Evolutionary conservation across 2,797 vertebrate genomes (phyloP).

Genomic region (Enteromius radiatus): DNA sequence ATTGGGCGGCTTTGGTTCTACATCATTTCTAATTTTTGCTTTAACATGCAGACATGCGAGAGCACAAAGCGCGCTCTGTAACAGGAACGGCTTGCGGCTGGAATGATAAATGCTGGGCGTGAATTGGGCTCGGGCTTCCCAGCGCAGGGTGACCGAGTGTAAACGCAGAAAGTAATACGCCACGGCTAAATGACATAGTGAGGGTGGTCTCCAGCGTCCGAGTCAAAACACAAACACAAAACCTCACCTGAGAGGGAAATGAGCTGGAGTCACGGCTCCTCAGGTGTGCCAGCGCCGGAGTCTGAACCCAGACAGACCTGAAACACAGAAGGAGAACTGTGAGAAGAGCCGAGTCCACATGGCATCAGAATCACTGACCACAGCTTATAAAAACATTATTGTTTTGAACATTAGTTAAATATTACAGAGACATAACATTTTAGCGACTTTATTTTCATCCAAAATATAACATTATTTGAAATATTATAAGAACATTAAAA

Average conservation of each 20-base stretch:
- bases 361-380: background rate
- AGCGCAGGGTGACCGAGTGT: background rate
- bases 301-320: background rate
- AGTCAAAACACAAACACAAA: conserved; percentile 34
- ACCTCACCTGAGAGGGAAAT: conserved; percentile 44
- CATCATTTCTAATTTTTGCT: conserved; percentile 9
- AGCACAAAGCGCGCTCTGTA: background rate
- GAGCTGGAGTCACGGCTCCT: conserved; percentile 28
- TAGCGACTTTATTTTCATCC: background rate
- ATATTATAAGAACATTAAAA: no score
- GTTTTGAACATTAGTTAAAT: background rate
- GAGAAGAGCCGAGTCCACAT: background rate
- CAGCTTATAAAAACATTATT: background rate
- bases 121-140: conserved; percentile 3
- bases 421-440: background rate
- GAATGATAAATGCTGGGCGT: conserved; percentile 67
- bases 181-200: conserved; percentile 71
- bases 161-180: conserved; percentile 45
- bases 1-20: background rate
- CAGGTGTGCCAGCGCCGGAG: conserved; percentile 3
- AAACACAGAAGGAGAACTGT: background rate
- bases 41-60: background rate
- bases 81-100: background rate
- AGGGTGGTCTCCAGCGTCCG: conserved; percentile 61
- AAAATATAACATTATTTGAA: background rate